Conservation (phyloP, 2,797 vertebrate species). For the Catamblyrhynchus diadema region DNA sequence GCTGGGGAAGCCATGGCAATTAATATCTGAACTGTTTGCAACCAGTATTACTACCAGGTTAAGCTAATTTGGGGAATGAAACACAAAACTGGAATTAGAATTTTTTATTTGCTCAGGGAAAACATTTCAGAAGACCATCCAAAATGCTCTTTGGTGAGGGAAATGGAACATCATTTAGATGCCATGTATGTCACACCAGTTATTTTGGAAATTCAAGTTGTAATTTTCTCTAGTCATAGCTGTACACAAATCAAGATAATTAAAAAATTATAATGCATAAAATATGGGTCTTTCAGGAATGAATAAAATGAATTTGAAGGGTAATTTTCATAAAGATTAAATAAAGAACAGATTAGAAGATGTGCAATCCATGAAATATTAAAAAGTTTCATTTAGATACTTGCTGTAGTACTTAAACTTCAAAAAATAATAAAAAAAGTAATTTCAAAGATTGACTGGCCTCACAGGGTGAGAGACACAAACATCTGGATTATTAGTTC, state of each 20-base stretch:
- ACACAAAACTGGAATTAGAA: background rate
- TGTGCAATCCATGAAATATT: slow-evolving; percentile 38
- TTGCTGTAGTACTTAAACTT: background rate
- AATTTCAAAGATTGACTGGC: background rate
- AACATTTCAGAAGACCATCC: background rate
- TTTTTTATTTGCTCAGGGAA: background rate
- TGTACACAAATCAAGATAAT: slow-evolving; percentile 43
- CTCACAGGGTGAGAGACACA: background rate
- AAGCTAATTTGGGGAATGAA: background rate
- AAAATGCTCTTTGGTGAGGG: background rate
- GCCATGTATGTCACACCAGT: background rate
- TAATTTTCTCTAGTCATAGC: background rate
- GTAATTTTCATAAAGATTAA: slow-evolving; percentile 55
- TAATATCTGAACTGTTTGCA: background rate
- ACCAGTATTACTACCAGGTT: background rate
- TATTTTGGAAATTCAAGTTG: background rate
- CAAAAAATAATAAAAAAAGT: background rate
- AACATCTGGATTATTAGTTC: background rate
- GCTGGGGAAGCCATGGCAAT: background rate
- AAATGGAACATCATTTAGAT: background rate
- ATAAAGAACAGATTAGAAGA: slow-evolving; percentile 33
- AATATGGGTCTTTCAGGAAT: slow-evolving; percentile 15
- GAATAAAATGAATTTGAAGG: slow-evolving; percentile 39
- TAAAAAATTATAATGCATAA: slow-evolving; percentile 32
- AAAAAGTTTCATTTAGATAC: slow-evolving; percentile 12